phyloP scores from a whole-genome alignment of 2,888 invertebrate species.

The Congeria kusceri region DNA sequence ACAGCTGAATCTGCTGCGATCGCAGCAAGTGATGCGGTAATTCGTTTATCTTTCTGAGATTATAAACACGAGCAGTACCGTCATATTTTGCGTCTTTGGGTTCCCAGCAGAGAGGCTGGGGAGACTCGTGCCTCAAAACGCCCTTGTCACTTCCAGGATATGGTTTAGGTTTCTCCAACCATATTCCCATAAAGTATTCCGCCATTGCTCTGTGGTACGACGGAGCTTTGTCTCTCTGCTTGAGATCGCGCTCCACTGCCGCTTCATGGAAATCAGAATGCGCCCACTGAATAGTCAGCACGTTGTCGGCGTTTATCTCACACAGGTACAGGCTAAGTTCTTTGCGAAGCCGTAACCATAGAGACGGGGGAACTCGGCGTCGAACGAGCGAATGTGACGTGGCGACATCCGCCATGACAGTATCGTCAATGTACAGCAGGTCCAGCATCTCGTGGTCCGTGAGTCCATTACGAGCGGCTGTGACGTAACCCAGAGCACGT shows the following conservation, averaged over 20 bases:
- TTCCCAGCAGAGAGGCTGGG: constrained; percentile 77
- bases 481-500: constrained; percentile 90
- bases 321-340: constrained; percentile 74
- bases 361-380: constrained; percentile 78
- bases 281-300: constrained; percentile 88
- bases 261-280: constrained; percentile 88
- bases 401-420: constrained; percentile 76
- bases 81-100: constrained; percentile 60
- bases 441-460: constrained; percentile 93
- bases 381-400: constrained; percentile 63
- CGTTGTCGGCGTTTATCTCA: constrained; percentile 73
- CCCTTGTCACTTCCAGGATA: constrained; percentile 74
- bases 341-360: constrained; percentile 77
- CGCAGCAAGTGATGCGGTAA: constrained; percentile 92
- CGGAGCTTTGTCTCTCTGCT: constrained; percentile 81
- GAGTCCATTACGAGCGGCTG: constrained; percentile 91
- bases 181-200: constrained; percentile 83
- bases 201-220: constrained; percentile 84
- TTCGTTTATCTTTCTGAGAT: constrained; percentile 92
- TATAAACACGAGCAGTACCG: constrained; percentile 86
- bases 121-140: constrained; percentile 65
- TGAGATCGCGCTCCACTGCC: constrained; percentile 88
- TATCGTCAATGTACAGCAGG: constrained; percentile 84
- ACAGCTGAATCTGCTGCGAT: constrained; percentile 86
- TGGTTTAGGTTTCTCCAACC: constrained; percentile 78